A percentile compares a stretch with the other conserved stretches of the same genome.
Conservation (phyloP, 2,888 invertebrate species). For the Perithous albicinctus region DNA sequence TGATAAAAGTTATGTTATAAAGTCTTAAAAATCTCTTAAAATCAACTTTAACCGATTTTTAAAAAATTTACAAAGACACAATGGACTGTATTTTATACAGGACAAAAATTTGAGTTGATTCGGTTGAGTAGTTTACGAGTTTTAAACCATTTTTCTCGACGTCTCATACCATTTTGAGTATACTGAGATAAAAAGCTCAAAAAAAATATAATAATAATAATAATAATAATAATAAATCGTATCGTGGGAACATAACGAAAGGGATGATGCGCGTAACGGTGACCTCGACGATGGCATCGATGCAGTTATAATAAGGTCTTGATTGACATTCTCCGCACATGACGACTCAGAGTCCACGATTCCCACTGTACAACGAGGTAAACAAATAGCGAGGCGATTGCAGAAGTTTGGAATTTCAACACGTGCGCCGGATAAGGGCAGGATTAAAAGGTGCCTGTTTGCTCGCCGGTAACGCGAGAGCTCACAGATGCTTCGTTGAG, state of each 20-base stretch:
- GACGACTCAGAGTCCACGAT: conserved; percentile 14
- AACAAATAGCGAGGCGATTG: conserved; percentile 49
- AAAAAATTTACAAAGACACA: too few species aligned
- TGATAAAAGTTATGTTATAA: too few species aligned
- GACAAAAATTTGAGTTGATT: too few species aligned
- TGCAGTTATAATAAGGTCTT: conserved; percentile 34
- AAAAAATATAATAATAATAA: too few species aligned
- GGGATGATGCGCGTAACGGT: conserved; percentile 22
- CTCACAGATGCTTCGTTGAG: conserved; percentile 35
- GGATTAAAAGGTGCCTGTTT: conserved; percentile 48
- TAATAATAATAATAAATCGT: background rate
- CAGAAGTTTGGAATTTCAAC: conserved; percentile 39
- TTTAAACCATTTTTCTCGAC: too few species aligned
- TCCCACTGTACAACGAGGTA: conserved; percentile 36
- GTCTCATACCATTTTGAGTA: too few species aligned
- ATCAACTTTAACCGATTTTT: too few species aligned
- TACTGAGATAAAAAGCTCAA: too few species aligned
- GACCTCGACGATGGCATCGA: conserved; percentile 30
- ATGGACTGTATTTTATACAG: too few species aligned
- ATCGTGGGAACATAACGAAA: background rate
- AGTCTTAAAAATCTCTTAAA: too few species aligned
- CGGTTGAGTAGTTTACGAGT: too few species aligned
- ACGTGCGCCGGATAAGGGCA: conserved; percentile 30
- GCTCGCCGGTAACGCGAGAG: conserved; percentile 24
- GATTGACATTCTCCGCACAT: conserved; percentile 30